Percentiles rank a stretch among this genome's conserved stretches.
phyloP scores from a whole-genome alignment of 1,140 invertebrate species.

The Andrena cerasifolii region DNA sequence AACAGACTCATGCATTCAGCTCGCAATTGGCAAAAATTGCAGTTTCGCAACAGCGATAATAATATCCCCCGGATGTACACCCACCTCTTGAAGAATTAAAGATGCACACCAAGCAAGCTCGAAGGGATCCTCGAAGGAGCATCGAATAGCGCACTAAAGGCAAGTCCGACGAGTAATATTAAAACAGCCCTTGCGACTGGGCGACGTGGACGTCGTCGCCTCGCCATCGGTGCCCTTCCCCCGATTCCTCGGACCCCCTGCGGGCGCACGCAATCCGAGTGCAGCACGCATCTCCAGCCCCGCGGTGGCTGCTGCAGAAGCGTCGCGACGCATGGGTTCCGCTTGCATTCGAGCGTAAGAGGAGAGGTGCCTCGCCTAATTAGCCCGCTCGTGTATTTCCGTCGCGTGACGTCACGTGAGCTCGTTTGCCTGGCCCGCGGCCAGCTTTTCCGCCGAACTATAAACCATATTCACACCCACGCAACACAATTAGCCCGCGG shows the following conservation, averaged over 20 bases:
- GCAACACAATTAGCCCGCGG: constrained; percentile 79
- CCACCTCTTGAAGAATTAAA: no score
- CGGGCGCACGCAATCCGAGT: neutral
- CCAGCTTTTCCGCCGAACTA: constrained; percentile 81
- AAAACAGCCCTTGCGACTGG: no score
- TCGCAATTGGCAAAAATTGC: no score
- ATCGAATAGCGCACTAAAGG: no score
- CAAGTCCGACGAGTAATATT: no score
- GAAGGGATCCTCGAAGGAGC: no score
- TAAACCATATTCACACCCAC: constrained; percentile 82
- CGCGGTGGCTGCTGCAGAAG: constrained; percentile 38
- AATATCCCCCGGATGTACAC: no score
- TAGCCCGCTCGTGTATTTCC: constrained; percentile 80
- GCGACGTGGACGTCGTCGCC: neutral
- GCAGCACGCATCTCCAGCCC: constrained; percentile 22
- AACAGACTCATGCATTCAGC: no score
- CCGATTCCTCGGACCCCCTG: neutral
- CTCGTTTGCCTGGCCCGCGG: constrained; percentile 79
- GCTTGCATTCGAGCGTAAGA: constrained; percentile 77
- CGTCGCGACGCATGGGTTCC: constrained; percentile 77
- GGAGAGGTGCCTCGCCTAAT: constrained; percentile 79
- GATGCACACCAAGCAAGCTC: no score
- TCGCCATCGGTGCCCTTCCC: no score
- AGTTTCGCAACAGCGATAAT: no score
- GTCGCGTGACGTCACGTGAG: constrained; percentile 81